Evolutionary conservation across 2,888 invertebrate species (phyloP).

Genomic region (Melitaea athalia): DNA sequence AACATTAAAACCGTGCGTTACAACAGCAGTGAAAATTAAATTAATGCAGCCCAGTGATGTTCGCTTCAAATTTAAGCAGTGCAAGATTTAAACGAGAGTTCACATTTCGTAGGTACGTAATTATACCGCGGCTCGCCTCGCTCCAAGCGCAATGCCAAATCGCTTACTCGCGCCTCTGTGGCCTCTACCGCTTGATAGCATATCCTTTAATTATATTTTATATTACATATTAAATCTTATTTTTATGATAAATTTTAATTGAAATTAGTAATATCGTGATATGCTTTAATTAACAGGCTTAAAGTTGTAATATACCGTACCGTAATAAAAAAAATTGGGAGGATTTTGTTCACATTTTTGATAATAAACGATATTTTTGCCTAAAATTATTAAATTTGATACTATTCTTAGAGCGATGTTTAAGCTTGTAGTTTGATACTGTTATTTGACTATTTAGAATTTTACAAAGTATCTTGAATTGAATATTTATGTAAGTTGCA

Average conservation of each 20-base stretch:
- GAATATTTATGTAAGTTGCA: no score
- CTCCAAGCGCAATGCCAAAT: conserved; percentile 76
- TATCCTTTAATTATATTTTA: conserved; percentile 1
- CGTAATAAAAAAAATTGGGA: no score
- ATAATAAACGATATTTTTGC: no score
- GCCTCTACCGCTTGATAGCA: conserved; percentile 55
- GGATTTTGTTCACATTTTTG: no score
- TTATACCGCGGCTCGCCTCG: conserved; percentile 71
- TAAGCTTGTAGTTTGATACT: no score
- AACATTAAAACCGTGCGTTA: conserved; percentile 38
- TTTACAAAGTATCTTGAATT: no score
- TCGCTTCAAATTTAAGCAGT: conserved; percentile 76
- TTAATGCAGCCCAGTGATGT: conserved; percentile 68
- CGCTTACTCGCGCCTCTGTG: conserved; percentile 73
- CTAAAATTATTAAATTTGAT: no score
- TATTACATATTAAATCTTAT: not conserved
- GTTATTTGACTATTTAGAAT: no score
- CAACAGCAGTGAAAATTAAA: conserved; percentile 65
- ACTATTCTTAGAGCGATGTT: no score
- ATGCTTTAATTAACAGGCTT: not conserved
- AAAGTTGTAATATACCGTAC: not conserved
- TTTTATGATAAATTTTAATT: not conserved
- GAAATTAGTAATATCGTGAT: not conserved
- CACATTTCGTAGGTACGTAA: conserved; percentile 68
- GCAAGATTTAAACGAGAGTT: conserved; percentile 79